Evolutionary conservation across 2,797 vertebrate species (phyloP).

Genomic region (Clangula hyemalis): DNA sequence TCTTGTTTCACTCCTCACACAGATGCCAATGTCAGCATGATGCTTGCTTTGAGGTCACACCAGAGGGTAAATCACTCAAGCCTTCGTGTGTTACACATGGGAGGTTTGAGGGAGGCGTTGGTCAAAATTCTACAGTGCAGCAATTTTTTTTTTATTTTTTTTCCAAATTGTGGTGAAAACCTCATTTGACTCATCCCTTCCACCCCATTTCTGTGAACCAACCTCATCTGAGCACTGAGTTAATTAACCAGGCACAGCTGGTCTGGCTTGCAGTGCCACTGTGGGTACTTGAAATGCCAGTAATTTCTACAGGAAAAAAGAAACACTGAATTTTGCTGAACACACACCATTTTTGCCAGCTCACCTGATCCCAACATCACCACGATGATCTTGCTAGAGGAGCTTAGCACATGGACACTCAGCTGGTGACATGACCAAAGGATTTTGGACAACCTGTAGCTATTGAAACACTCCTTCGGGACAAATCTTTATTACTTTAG

Average conservation of each 20-base stretch:
- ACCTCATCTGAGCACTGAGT: slow-evolving; percentile 16
- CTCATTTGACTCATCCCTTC: not conserved
- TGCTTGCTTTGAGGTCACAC: not conserved
- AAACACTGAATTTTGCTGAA: slow-evolving; percentile 20
- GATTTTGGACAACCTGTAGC: not conserved
- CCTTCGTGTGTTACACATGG: not conserved
- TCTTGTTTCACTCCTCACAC: not conserved
- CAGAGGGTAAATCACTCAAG: not conserved
- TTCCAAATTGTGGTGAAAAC: not conserved
- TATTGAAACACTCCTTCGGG: not conserved
- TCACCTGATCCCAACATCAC: not conserved
- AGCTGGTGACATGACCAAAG: not conserved
- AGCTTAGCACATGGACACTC: not conserved
- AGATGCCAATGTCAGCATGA: not conserved
- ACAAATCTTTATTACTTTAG: not conserved
- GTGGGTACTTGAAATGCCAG: not conserved
- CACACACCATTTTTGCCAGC: not conserved
- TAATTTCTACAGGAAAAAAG: slow-evolving; percentile 6
- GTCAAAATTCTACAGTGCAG: not conserved
- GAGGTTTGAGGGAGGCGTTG: not conserved
- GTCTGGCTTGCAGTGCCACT: slow-evolving; percentile 16
- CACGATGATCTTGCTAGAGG: not conserved
- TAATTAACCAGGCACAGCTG: slow-evolving; percentile 47
- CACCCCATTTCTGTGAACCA: not conserved
- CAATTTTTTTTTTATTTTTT: not conserved